Base-by-base conservation (phyloP, 1,140 invertebrate genomes). In the Aphidius gifuensis region DNA sequence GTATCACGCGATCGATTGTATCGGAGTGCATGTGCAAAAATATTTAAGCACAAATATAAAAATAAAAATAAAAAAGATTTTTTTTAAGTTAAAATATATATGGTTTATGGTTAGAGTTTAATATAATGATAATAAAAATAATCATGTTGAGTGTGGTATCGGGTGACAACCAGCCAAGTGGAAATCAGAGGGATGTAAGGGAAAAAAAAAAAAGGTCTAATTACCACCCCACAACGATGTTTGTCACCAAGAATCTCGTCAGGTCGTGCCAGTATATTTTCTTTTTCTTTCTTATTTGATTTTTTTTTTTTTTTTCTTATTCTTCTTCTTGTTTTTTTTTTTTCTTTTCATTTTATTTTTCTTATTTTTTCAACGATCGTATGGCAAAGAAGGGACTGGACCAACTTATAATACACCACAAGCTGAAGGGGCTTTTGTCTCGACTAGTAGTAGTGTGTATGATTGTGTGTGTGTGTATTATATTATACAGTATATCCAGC, bases 191-290 rank as follows among this genome's bases (percentile, higher is more conserved):
- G 23, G 4, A 32, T 32, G 2, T 32, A 32, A 32, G 23, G 23
- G 23, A 32, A 51, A 38, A 38, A 38, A 38, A 39, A 53, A n/a
- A 55, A 16, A 43, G 53, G 21, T 38, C 53, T 39, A 55, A 55
- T 55, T 55, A 40, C 43, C 39, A 42, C 39, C 7, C 21, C 9
- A 42, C 38, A 51, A 49, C 42, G 60, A 59, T 67, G 57, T 67
- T 67, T 67, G 66, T 67, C 66, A 67, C 60, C 48, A 64, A 50
- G 21, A 55, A 65, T 50, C 64, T 60, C 60, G 57, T 55, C 53
- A 55, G 53, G n/a, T 55, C 40, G 42, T 55, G 40, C 53, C 11
- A n/a, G 53, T 58, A 45, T 23, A 47, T 9, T 58, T 40, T 32
- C 4, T 32, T 4, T 4, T 32, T 32, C 23, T 32, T 32, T 16